Percentiles rank a stretch among this genome's conserved stretches.
phyloP scores from a whole-genome alignment of 2,113 vertebrate genomes.

The Peromyscus californicus region DNA sequence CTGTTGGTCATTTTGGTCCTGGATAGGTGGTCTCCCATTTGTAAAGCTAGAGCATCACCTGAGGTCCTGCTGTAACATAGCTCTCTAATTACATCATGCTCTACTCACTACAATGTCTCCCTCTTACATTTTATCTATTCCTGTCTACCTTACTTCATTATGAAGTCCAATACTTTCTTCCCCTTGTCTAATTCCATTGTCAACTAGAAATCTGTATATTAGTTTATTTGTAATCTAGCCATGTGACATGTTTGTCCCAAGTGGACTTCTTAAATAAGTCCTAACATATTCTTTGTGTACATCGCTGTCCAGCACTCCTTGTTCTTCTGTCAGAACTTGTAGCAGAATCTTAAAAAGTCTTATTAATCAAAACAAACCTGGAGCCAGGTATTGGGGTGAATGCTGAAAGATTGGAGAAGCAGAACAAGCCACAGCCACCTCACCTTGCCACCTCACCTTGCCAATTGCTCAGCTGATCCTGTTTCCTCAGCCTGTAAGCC shows the following conservation, averaged over 20 bases:
- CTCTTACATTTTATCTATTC: neutral
- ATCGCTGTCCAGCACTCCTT: neutral
- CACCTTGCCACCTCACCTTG: too few species aligned
- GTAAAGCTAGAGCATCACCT: neutral
- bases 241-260: neutral
- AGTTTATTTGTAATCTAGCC: neutral
- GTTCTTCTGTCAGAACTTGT: neutral
- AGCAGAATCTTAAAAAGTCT: too few species aligned
- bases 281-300: neutral
- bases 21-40: neutral
- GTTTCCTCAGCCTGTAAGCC: too few species aligned
- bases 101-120: neutral
- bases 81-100: neutral
- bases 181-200: neutral
- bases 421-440: too few species aligned
- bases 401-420: too few species aligned
- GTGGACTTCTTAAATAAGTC: neutral
- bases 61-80: neutral
- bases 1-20: neutral
- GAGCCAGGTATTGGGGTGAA: too few species aligned
- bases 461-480: too few species aligned
- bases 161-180: neutral
- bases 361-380: too few species aligned
- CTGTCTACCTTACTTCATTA: neutral
- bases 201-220: neutral